Base-by-base conservation (phyloP, 2,797 vertebrate species). In the Knipowitschia caucasica region DNA sequence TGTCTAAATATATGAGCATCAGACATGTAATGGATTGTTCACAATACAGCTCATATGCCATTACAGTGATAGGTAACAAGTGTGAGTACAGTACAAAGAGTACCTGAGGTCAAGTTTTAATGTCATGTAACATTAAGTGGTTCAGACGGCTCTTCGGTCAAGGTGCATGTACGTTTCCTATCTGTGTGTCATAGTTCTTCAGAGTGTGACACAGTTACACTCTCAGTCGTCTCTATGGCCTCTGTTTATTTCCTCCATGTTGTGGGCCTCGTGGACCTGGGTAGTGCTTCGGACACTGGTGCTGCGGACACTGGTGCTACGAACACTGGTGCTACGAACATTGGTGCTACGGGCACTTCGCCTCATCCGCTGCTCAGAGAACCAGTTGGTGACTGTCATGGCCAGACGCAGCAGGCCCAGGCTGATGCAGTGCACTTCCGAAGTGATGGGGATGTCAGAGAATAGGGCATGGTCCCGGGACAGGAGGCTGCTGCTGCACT, bases 381-480 rank as follows among this genome's bases (percentile, higher is more conserved):
- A 81, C 89, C 90, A 92, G 58, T 89, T 90, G 56, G 89, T 73
- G 59, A 91, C 55, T 1, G 83, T 85, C 85, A 90, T 88, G 72
- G 87, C 87, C 0, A 90, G 76, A 23, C 89, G 89, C 36, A 84
- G 82, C 65, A 92, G 27, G n/a, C 89, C 87, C 67, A 92, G 56
- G 61, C 84, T 89, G 60, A 92, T 77, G 71, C 88, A 90, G 70
- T 91, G 90, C 14, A 92, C 83, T 3, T 92, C 88, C 0, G 90
- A 91, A 5, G 92, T 84, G 38, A 91, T 83, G 0, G 91, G 73
- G 60, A 97, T 91, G 71, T 95, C 93, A 0, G 91, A 76, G 55
- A 97, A 97, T 47, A 96, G 89, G 29, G 89, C 84, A 0, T 52
- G 89, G 35, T 92, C 85, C 8, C 90, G 82, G 18, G 86, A 65